Conservation (phyloP, 2,888 invertebrate species). For the Caenorhabditis parvicauda region DNA sequence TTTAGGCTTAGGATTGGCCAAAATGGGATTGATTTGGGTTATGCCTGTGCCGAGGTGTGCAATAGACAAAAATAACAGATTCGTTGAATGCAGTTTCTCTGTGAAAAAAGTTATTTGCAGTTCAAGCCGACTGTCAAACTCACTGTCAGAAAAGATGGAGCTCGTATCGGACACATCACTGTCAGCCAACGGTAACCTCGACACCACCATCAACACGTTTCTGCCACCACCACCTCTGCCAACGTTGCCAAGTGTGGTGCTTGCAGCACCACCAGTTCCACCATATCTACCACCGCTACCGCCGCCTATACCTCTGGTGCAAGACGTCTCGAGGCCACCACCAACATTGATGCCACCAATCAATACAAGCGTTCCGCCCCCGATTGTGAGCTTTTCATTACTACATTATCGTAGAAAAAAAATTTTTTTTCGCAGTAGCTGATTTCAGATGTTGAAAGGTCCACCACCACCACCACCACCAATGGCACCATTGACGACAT, state of each 20-base stretch:
- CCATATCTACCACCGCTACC: slow-evolving; percentile 13
- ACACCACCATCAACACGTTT: slow-evolving; percentile 7
- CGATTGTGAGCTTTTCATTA: too few relatives aligned
- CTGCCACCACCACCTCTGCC: slow-evolving; percentile 11
- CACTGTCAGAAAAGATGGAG: slow-evolving; percentile 35
- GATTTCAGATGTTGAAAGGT: not conserved
- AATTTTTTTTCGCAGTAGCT: not conserved
- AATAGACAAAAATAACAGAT: too few relatives aligned
- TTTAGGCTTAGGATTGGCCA: too few relatives aligned
- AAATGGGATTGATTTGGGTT: too few relatives aligned
- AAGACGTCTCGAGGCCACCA: slow-evolving; percentile 3
- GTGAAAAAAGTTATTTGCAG: slow-evolving; percentile 12
- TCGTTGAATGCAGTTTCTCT: not conserved
- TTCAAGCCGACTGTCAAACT: slow-evolving; percentile 8
- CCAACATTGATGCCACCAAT: not conserved
- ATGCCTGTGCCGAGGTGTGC: too few relatives aligned
- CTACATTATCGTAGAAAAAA: too few relatives aligned
- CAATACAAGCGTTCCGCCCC: slow-evolving; percentile 9
- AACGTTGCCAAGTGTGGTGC: slow-evolving; percentile 2
- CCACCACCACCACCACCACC: slow-evolving; percentile 7
- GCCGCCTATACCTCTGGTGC: slow-evolving; percentile 6
- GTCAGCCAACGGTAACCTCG: slow-evolving; percentile 5
- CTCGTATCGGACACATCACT: slow-evolving; percentile 29
- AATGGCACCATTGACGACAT: slow-evolving; percentile 2
- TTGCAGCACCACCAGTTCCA: slow-evolving; percentile 9